Base-by-base conservation (phyloP, 1,140 invertebrate genomes). In the Aphaenogaster ashmeadi region DNA sequence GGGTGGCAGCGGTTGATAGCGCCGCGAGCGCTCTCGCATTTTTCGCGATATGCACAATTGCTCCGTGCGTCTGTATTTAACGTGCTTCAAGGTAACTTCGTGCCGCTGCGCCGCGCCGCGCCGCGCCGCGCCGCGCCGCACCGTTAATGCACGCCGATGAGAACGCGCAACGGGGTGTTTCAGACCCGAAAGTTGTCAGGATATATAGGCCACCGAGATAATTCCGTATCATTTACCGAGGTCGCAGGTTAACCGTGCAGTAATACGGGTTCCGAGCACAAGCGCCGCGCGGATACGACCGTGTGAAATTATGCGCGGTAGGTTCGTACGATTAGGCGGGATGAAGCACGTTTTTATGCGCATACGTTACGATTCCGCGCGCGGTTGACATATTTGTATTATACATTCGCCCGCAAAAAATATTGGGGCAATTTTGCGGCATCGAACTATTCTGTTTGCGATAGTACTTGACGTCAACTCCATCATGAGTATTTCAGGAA, bases 1-100 rank as follows among this genome's bases (percentile, higher is more conserved):
- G 75, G 54, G 15, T 83, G 87, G 83, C 90, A 64, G 64, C 74
- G 89, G 27, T 86, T 90, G 89, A 91, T 91, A 88, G 78, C 83
- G 21, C 54, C 67, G 67, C 11, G 52, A 47, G 60, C 21, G 62
- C 36, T 78, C 74, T 80, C 75, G 75, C 87, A 71, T 88, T 90
- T 67, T 80, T 69, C 83, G 60, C 74, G 90, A 87, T 87, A 89
- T 84, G 87, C 84, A 33, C 66, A 84, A 90, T 88, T 90, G 87
- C 78, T 0, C 41, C 77, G 77, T 62, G 77, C 64, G 58, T 64
- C 83, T 88, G 87, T 62, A 88, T 90, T 90, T 87, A 90, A 90
- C 83, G 74, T 74, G 87, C 36, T 79, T 71, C 62, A 50, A 78
- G 71, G 81, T 86, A 86, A 67, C 60, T 58, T 50, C 11, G 27